Percentiles rank a stretch among this genome's conserved stretches.
phyloP scores from a whole-genome alignment of 2,113 vertebrate genomes.

The Trematocara nigrifrons region DNA sequence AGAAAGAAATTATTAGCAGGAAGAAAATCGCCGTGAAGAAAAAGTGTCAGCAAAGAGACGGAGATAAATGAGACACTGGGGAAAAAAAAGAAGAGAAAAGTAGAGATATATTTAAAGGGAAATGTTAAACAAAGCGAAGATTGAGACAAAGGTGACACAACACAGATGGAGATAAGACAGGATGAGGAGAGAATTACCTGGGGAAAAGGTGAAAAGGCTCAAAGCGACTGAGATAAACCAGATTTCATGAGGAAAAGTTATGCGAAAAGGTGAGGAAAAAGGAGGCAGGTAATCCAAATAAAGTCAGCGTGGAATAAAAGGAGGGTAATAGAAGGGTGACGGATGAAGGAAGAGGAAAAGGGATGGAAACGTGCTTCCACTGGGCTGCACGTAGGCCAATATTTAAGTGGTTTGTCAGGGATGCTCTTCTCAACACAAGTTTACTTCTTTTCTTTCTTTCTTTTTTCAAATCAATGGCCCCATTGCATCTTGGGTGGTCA shows the following conservation, averaged over 20 bases:
- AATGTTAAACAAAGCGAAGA: conserved; percentile 29
- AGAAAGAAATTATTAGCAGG: background rate
- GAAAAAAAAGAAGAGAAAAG: background rate
- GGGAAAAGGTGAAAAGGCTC: background rate
- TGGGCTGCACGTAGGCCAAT: background rate
- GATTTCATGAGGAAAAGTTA: background rate
- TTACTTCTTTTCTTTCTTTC: background rate
- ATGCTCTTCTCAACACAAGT: background rate
- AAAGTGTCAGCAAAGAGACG: background rate
- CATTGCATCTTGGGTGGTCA: background rate
- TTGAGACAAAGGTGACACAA: background rate
- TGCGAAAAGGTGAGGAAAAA: background rate
- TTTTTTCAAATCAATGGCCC: background rate
- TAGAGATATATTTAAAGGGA: background rate
- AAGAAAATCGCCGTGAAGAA: background rate
- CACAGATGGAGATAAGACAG: conserved; percentile 10
- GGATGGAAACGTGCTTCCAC: background rate
- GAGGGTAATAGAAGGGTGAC: background rate
- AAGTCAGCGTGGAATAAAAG: background rate
- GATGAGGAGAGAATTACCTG: background rate
- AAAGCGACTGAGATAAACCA: background rate
- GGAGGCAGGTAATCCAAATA: background rate
- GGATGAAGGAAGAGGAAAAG: background rate
- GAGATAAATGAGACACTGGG: background rate
- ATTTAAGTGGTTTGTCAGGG: background rate